Evolutionary conservation across 2,888 invertebrate species (phyloP).

Genomic region (Drosophila prostipennis): DNA sequence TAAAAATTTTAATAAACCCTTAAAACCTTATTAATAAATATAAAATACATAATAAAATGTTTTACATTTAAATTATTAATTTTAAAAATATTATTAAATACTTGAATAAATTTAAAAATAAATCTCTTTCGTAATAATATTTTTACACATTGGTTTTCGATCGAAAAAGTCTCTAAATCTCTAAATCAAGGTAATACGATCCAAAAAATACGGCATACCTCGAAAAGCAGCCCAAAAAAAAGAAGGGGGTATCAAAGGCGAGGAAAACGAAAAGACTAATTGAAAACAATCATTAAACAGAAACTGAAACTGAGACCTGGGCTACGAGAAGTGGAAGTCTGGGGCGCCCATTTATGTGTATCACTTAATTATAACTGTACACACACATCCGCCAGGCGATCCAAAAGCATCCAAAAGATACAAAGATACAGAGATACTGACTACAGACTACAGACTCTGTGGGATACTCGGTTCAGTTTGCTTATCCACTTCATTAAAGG

Average conservation of each 20-base stretch:
- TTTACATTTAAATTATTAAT: no score
- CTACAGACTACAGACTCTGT: slow-evolving; percentile 3
- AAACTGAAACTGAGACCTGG: slow-evolving; percentile 33
- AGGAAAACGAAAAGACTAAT: slow-evolving; percentile 61
- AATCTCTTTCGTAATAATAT: no score
- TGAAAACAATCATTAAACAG: slow-evolving; percentile 71
- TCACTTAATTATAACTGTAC: slow-evolving; percentile 79
- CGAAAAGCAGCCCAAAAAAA: neutral
- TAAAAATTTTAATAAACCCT: no score
- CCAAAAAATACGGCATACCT: slow-evolving; percentile 15
- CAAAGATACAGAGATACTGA: neutral
- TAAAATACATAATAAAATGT: no score
- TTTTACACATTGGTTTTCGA: no score
- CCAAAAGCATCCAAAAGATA: slow-evolving; percentile 19
- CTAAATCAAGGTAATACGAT: slow-evolving; percentile 9
- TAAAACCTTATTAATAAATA: no score
- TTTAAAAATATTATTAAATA: no score
- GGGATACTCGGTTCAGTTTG: slow-evolving; percentile 51
- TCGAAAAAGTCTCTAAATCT: no score
- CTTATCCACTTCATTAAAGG: slow-evolving; percentile 80
- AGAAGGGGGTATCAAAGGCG: slow-evolving; percentile 21
- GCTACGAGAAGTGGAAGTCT: slow-evolving; percentile 5
- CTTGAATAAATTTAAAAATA: neutral
- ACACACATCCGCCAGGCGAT: slow-evolving; percentile 45
- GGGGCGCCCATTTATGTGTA: slow-evolving; percentile 60